phyloP scores from a whole-genome alignment of 1,140 invertebrate genomes.

The Drosophila pseudoananassae region DNA sequence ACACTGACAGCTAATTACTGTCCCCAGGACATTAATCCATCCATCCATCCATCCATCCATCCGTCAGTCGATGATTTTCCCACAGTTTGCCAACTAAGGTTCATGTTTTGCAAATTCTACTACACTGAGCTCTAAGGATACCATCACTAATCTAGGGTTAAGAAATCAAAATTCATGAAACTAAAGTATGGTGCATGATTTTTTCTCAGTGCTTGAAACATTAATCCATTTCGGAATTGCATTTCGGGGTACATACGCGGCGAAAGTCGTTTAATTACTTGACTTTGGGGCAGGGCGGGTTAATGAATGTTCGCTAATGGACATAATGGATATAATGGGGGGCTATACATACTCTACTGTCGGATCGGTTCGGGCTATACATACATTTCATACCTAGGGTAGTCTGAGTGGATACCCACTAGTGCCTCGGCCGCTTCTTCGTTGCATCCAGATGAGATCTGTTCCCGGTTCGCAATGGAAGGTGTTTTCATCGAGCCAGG shows the following conservation, averaged over 20 bases:
- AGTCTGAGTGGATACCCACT: conserved; percentile 93
- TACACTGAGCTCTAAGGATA: neutral
- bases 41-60: conserved; percentile 30
- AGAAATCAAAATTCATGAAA: too few species aligned
- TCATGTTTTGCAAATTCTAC: conserved; percentile 3
- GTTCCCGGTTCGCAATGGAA: conserved; percentile 88
- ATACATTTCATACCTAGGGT: conserved; percentile 87
- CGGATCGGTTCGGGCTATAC: conserved; percentile 58
- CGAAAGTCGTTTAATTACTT: neutral
- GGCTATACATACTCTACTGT: conserved; percentile 17
- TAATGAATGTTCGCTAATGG: conserved; percentile 31
- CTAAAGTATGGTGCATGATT: neutral
- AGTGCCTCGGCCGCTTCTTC: conserved; percentile 92
- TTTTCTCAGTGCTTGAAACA: neutral
- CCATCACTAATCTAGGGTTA: neutral
- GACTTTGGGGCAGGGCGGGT: conserved; percentile 9
- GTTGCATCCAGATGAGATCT: conserved; percentile 85
- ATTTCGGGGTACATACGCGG: neutral
- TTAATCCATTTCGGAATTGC: conserved; percentile 1
- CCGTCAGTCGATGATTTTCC: conserved; percentile 34
- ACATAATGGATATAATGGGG: neutral
- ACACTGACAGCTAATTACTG: conserved; percentile 71
- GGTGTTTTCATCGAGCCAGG: conserved; percentile 96
- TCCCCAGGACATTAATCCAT: conserved; percentile 22
- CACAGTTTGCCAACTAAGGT: conserved; percentile 22